Base-by-base conservation (phyloP, 2,113 vertebrate species). In the Eptatretus burgeri region DNA sequence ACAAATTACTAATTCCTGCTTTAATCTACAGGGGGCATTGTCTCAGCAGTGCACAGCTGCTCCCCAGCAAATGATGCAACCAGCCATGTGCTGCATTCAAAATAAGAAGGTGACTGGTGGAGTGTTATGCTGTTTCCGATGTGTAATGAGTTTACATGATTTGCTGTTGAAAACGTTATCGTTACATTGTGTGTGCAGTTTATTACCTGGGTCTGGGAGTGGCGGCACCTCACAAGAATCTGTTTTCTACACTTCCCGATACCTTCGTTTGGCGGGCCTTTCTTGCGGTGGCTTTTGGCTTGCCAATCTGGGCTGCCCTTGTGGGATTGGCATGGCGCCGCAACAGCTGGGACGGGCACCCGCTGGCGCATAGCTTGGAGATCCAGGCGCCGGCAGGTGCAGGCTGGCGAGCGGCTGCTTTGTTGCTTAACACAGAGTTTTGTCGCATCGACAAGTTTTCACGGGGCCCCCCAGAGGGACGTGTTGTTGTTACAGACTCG, bases 201-300 rank as follows among this genome's bases (percentile, higher is more conserved):
- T 95, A 95, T 73, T 95, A 83, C 60, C 18, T 81, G 63, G 89
- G 87, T 13, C 85, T 93, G 85, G 84, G 84, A 69, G 70, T 91
- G 1, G 84, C 84, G 13, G 78, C 82, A 53, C 82, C 84, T 5
- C 27, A 41, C 27, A 84, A 91, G 8, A 82, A 84, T 64, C 75
- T 77, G 51, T 77, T 85, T 14, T 72, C 67, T 51, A 73, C 71
- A 65, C 65, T 83, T 16, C 66, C 27, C 27, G 27, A 41, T 41
- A 41, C 27, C 3, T 41, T 41, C 27, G 7, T 7, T 41, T 41
- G 27, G 27, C 27, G 27, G 27, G 27, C 81, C 0, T 75, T 81
- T 0, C 9, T 82, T 27, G 67, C 72, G 56, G 67, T 83, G 2
- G 82, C 81, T 11, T 63, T 77, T 2, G 2, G 72, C 14, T 72